Evolutionary conservation across 1,140 invertebrate species (phyloP).

Genomic region (Hypothenemus hampei): DNA sequence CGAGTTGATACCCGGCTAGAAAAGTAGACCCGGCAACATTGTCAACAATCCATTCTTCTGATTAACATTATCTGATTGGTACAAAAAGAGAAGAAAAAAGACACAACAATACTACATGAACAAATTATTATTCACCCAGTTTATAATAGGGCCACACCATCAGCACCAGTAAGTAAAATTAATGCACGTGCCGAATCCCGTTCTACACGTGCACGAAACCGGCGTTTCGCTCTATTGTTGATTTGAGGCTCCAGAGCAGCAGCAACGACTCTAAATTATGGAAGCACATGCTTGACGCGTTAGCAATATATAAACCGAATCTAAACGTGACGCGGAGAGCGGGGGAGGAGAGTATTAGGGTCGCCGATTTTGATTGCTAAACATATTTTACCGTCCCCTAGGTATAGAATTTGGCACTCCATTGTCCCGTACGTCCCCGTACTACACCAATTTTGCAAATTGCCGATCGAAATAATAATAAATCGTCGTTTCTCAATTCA

Average conservation of each 20-base stretch:
- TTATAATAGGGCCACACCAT: constrained; percentile 1
- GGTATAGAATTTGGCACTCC: constrained; percentile 26
- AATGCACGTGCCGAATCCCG: constrained; percentile 9
- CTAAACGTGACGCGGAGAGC: neutral
- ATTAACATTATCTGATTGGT: neutral
- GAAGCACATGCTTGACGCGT: constrained; percentile 1
- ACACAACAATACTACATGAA: neutral
- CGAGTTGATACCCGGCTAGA: too few relatives aligned
- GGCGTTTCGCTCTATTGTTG: neutral
- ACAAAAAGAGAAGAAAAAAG: neutral
- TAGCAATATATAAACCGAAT: neutral
- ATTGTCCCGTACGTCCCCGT: constrained; percentile 19
- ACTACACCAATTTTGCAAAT: constrained; percentile 22
- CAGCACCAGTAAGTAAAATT: too few relatives aligned
- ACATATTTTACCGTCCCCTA: constrained; percentile 27
- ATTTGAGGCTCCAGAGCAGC: neutral
- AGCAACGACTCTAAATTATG: neutral
- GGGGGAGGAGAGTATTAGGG: neutral
- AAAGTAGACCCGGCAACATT: too few relatives aligned
- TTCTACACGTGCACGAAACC: constrained; percentile 11
- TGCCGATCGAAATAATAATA: constrained; percentile 16
- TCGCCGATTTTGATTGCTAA: constrained; percentile 25
- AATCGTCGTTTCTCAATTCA: constrained; percentile 23
- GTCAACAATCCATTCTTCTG: too few relatives aligned
- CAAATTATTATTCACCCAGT: constrained; percentile 11